phyloP scores from a whole-genome alignment of 2,797 vertebrate genomes.

The Clarias laeviceps region DNA sequence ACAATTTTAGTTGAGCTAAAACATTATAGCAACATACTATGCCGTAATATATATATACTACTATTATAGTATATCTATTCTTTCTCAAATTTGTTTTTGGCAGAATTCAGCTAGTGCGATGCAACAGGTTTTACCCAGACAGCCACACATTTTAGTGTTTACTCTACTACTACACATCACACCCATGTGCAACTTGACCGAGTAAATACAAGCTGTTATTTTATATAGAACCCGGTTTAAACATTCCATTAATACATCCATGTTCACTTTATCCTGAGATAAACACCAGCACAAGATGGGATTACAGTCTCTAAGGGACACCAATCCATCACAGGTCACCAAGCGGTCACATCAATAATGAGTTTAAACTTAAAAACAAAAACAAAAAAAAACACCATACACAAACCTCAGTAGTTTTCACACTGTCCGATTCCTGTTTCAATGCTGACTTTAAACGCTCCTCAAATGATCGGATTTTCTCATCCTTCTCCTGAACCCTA shows the following conservation, averaged over 20 bases:
- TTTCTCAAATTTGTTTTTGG: neutral
- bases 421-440: slow-evolving; percentile 77
- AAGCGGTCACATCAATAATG: too few relatives aligned
- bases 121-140: neutral
- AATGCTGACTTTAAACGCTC: slow-evolving; percentile 82
- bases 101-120: neutral
- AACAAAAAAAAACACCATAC: neutral
- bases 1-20: too few relatives aligned
- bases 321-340: too few relatives aligned
- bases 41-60: too few relatives aligned
- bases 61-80: too few relatives aligned
- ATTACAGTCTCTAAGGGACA: too few relatives aligned
- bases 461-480: slow-evolving; percentile 83
- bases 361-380: neutral
- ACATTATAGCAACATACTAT: too few relatives aligned
- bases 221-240: neutral
- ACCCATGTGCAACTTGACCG: neutral
- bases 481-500: slow-evolving; percentile 88
- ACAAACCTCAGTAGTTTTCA: slow-evolving; percentile 81
- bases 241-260: neutral
- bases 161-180: neutral
- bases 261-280: too few relatives aligned
- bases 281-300: too few relatives aligned
- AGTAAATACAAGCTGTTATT: neutral
- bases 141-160: neutral